Conservation (phyloP, 2,113 vertebrate genomes). For the Anolis carolinensis region DNA sequence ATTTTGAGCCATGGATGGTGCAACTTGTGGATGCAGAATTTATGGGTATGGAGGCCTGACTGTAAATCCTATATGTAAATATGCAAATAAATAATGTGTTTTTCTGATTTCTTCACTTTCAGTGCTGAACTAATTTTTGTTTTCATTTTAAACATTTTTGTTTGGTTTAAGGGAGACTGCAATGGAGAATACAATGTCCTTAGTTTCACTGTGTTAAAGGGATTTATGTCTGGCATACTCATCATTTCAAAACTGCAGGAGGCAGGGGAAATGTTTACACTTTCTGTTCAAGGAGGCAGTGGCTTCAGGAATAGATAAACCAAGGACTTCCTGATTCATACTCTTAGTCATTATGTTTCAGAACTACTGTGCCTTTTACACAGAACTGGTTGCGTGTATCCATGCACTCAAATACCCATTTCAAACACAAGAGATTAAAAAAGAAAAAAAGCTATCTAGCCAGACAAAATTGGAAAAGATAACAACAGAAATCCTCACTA, state of each 20-base stretch:
- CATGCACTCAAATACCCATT: constrained; percentile 21
- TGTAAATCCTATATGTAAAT: too few relatives aligned
- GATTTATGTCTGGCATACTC: background rate
- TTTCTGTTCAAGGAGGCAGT: background rate
- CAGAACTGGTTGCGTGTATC: constrained; percentile 8
- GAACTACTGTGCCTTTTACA: background rate
- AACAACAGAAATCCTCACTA: background rate
- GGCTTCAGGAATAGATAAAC: background rate
- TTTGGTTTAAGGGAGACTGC: background rate
- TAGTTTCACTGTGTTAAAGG: background rate
- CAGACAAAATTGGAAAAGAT: accelerated
- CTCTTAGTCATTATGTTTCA: background rate
- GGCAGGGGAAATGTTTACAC: background rate
- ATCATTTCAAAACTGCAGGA: background rate
- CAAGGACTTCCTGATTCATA: background rate
- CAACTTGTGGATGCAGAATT: too few relatives aligned
- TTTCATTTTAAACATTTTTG: background rate
- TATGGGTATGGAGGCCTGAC: too few relatives aligned
- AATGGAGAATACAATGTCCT: background rate
- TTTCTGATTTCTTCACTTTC: background rate
- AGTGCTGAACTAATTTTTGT: background rate
- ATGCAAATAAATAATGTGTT: too few relatives aligned
- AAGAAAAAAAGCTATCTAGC: background rate
- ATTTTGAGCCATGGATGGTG: too few relatives aligned
- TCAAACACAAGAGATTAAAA: background rate